Conservation (phyloP, 2,888 invertebrate species). For the Tanytarsus gracilentus region DNA sequence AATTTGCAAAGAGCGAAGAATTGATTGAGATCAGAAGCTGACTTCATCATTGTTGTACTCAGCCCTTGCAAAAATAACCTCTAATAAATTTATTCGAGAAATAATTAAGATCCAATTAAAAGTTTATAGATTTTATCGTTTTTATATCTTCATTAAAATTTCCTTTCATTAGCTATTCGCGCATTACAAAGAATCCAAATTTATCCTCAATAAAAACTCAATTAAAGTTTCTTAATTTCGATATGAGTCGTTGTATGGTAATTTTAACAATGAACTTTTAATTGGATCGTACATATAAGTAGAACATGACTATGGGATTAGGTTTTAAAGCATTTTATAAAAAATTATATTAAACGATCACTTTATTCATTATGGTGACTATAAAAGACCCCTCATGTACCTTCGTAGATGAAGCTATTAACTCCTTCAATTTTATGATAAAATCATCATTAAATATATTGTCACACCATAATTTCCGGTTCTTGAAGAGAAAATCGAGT, state of each 20-base stretch:
- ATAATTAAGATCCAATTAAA: constrained; percentile 27
- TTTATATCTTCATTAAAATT: not conserved
- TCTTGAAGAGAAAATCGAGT: not conserved
- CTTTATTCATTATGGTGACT: no score
- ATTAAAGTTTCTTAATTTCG: not conserved
- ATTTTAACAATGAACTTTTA: not conserved
- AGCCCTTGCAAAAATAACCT: constrained; percentile 7
- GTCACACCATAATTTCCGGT: no score
- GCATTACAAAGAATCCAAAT: no score
- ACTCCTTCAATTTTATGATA: no score
- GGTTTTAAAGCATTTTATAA: no score
- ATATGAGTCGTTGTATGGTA: not conserved
- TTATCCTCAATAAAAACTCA: not conserved
- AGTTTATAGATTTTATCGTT: constrained; percentile 27
- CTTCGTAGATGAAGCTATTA: no score
- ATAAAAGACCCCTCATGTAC: no score
- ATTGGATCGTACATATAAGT: not conserved
- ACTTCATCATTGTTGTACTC: no score
- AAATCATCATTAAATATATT: no score
- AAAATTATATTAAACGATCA: no score
- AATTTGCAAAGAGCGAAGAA: no score
- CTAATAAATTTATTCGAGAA: constrained; percentile 10
- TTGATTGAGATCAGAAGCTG: not conserved
- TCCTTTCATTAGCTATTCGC: not conserved
- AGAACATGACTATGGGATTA: no score